These are phyloP conservation scores for Ahaetulla prasina DNA, from an alignment of 2,113 vertebrate species.

Conservation along the genomic window DNA sequence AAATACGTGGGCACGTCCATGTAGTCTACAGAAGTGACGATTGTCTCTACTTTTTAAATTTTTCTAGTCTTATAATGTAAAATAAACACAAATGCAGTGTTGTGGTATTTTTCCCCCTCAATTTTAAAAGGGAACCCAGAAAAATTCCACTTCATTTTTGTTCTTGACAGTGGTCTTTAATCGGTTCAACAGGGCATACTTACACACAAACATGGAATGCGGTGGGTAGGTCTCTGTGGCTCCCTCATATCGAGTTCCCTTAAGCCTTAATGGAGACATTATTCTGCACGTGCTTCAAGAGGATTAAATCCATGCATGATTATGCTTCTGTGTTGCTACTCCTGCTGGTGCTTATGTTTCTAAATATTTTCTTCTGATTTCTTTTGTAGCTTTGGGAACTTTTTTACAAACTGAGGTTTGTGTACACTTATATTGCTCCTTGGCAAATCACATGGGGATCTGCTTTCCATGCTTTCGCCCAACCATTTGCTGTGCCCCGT, in stretches of 20 bases:
- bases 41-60: not conserved
- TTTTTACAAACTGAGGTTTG: slow-evolving; percentile 93
- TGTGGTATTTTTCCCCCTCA: not conserved
- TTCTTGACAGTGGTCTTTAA: not conserved
- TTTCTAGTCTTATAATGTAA: not conserved
- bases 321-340: not conserved
- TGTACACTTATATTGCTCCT: slow-evolving; percentile 96
- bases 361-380: not conserved
- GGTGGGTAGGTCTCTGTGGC: not conserved
- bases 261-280: not conserved
- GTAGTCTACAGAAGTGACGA: not conserved
- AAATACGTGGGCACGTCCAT: not conserved
- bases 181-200: not conserved
- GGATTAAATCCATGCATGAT: not conserved
- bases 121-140: not conserved
- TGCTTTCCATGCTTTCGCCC: slow-evolving; percentile 96
- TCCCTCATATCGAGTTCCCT: not conserved
- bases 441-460: slow-evolving; percentile 99
- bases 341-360: not conserved
- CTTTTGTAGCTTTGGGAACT: slow-evolving; percentile 87
- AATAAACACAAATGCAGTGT: not conserved
- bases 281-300: not conserved
- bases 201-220: not conserved
- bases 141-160: not conserved
- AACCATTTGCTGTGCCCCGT: slow-evolving; percentile 98